These are phyloP conservation scores for Diadumene lineata DNA, from an alignment of 92 coral and sea anemone species.

Conservation along the genomic window DNA sequence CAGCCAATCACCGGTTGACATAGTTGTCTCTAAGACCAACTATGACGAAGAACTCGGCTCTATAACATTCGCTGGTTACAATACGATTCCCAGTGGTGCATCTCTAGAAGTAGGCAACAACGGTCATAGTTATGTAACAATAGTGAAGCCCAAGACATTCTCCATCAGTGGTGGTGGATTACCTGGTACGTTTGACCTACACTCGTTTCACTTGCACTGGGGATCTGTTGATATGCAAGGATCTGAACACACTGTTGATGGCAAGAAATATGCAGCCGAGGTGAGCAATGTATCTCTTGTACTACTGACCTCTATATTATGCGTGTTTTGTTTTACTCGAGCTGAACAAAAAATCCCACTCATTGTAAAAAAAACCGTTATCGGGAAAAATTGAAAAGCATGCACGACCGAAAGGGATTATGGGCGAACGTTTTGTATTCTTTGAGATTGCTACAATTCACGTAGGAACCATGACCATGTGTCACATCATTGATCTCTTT, in stretches of 20 bases:
- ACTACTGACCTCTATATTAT: too few species aligned
- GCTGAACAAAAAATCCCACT: too few species aligned
- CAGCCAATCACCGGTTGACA: constrained; percentile 62
- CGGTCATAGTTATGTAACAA: constrained; percentile 10
- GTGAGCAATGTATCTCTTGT: too few species aligned
- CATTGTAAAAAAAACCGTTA: too few species aligned
- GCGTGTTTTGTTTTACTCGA: too few species aligned
- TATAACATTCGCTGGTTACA: constrained; percentile 34
- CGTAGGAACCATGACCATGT: too few species aligned
- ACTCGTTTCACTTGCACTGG: constrained; percentile 65
- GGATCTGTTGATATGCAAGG: constrained; percentile 64
- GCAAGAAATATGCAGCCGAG: constrained; percentile 63
- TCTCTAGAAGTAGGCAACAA: constrained; percentile 13
- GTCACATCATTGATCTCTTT: too few species aligned
- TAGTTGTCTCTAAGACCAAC: constrained; percentile 29
- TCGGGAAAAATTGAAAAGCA: too few species aligned
- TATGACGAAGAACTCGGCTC: constrained; percentile 39
- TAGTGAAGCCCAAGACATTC: constrained; percentile 6
- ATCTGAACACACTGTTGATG: constrained; percentile 75
- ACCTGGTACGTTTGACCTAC: constrained; percentile 25
- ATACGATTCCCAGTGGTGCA: constrained; percentile 3
- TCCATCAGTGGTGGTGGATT: constrained; percentile 54
- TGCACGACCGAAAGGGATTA: too few species aligned
- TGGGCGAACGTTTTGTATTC: too few species aligned
- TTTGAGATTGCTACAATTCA: too few species aligned